Evolutionary conservation across 2,113 vertebrate species (phyloP), one percentile per base, ranked within the genome.

Genomic region (Tupaia tana): DNA sequence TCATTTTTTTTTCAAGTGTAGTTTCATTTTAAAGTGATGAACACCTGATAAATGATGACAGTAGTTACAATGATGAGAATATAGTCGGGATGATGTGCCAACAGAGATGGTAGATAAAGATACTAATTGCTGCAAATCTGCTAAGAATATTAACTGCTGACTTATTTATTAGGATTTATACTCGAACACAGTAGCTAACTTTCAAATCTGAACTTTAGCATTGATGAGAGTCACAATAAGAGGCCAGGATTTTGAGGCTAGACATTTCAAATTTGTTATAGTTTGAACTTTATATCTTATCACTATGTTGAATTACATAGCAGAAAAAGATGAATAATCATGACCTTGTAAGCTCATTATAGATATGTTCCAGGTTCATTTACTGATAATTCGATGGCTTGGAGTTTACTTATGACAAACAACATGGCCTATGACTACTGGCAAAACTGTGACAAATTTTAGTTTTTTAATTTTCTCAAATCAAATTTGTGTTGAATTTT

Each of bases 1-100:
- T 93, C n/a, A 70, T n/a, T 85, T 71, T 96, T 96, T 95, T 89
- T 95, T 95, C 94, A 85, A 95, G 83, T 90, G 96, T 73, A 91
- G 70, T 87, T 96, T 97, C 34, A 87, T 83, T 94, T 97, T 92
- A 25, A 59, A 74, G 77, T 69, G 95, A 93, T 93, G 95, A 93
- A 96, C 64, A 97, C 79, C 86, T 96, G 96, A 86, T 90, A 97
- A 96, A 96, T 89, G 83, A 74, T 58, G 97, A 67, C 9, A 78
- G 31, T 74, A 88, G 59, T 96, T 96, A 96, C 59, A 80, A 91
- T 87, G 75, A 95, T 18, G 31, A 77, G 73, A 63, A 29, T 88
- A 70, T 79, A 89, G 52, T 59, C 54, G 70, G 19, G 52, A 43
- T 27, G 70, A 27, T 54, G 27, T 90, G n/a, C 34, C 43, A 92